These are phyloP conservation scores for Tetramorium simillimum DNA, from an alignment of 1,140 invertebrate genomes.

Conservation along the genomic window DNA sequence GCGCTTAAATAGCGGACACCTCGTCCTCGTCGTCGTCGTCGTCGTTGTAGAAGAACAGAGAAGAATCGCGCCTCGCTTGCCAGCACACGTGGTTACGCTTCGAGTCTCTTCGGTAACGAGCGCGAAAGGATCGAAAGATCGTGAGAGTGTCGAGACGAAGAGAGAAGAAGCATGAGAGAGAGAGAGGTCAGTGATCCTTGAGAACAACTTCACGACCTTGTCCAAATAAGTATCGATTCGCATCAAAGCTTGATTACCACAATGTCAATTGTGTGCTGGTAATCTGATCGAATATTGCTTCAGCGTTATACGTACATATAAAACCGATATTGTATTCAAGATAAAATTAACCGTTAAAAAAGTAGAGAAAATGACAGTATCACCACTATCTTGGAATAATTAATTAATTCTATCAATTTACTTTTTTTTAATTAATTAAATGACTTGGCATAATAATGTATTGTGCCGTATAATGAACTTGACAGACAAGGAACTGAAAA, in stretches of 20 bases:
- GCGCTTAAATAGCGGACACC: constrained; percentile 66
- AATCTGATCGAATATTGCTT: background rate
- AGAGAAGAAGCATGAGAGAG: background rate
- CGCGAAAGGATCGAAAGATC: constrained; percentile 26
- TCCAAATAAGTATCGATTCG: constrained; percentile 11
- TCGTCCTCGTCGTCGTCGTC: constrained; percentile 5
- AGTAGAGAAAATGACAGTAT: background rate
- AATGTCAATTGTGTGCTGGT: background rate
- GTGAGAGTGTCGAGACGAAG: constrained; percentile 57
- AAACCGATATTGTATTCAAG: background rate
- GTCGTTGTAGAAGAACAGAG: background rate
- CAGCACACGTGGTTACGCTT: constrained; percentile 27
- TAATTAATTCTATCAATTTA: constrained; percentile 28
- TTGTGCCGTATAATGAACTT: background rate
- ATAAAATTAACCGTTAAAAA: background rate
- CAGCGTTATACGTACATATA: background rate
- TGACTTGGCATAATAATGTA: constrained; percentile 1
- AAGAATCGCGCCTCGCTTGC: constrained; percentile 55
- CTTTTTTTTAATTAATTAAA: constrained; percentile 3
- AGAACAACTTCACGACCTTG: constrained; percentile 61
- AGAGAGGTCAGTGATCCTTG: constrained; percentile 65
- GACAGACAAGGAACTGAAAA: background rate
- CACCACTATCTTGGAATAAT: background rate
- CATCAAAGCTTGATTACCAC: constrained; percentile 32
- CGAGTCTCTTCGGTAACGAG: constrained; percentile 50